These are phyloP conservation scores for Manis pentadactyla DNA, from an alignment of 2,797 vertebrate genomes.

Conservation along the genomic window DNA sequence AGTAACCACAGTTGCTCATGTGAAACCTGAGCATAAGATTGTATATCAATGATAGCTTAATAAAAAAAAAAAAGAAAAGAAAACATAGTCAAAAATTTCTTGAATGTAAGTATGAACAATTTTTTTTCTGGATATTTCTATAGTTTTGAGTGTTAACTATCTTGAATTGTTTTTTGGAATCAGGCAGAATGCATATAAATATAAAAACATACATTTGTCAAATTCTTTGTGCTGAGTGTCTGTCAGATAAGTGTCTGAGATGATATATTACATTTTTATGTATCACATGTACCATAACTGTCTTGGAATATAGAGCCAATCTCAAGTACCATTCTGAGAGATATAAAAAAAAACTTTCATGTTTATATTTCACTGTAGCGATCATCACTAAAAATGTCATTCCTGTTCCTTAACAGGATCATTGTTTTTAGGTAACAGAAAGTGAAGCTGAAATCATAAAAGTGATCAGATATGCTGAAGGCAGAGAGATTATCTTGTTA, in stretches of 20 bases:
- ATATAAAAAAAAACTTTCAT: background rate
- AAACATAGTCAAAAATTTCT: too few relatives aligned
- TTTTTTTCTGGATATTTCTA: background rate
- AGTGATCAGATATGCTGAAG: background rate
- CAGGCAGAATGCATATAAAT: background rate
- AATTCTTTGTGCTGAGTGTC: conserved; percentile 1
- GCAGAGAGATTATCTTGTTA: background rate
- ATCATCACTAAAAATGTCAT: background rate
- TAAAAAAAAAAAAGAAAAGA: too few relatives aligned
- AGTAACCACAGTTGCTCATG: too few relatives aligned
- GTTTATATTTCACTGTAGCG: background rate
- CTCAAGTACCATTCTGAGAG: conserved; percentile 1
- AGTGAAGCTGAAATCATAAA: conserved; percentile 10
- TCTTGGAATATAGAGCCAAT: background rate
- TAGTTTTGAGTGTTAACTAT: background rate
- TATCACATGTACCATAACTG: background rate
- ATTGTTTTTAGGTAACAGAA: background rate
- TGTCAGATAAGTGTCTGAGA: conserved; percentile 8
- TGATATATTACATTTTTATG: background rate
- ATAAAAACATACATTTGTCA: conserved; percentile 20
- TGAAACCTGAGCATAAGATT: too few relatives aligned
- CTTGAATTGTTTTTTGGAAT: background rate
- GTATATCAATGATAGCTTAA: too few relatives aligned
- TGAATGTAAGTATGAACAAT: too few relatives aligned
- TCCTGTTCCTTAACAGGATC: background rate